Base-by-base conservation (phyloP, 2,113 vertebrate species). In the Channa argus region DNA sequence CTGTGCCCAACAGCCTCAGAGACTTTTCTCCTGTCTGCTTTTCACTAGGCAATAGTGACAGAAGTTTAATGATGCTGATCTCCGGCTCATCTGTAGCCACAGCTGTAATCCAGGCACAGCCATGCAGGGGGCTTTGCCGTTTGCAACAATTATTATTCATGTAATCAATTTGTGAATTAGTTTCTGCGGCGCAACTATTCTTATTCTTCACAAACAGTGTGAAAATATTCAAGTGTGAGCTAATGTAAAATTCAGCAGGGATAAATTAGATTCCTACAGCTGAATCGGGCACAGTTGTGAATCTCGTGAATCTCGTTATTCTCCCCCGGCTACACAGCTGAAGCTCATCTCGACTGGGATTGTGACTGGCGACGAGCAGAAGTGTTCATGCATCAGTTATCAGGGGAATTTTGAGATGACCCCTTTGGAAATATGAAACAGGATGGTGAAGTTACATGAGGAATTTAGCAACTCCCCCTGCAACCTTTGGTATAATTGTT, bases 141-240 rank as follows among this genome's bases (percentile, higher is more conserved):
- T 43, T 68, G 52, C 55, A 74, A 74, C 71, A 67, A 86, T 83
- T 50, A 45, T 47, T 59, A 79, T 74, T 80, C 62, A 74, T 69
- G 41, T 70, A 66, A 81, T 67, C 49, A 54, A 58, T 15, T 63
- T 64, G 65, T 36, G 10, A 75, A 70, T 76, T 63, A 43, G 53
- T n/a, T 53, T 64, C 47, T 5, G 45, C 62, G 13, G 58, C 37
- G 7, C 8, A 58, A 15, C 34, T 45, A n/a, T 6, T 75, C 61
- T 37, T 4, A 44, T 71, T 59, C 10, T 54, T 60, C 2, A 8
- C 58, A 8, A 8, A 33, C 38, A 13, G 55, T n/a, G 60, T 68
- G 11, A 63, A 68, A 65, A 74, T 36, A 46, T 70, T 73, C 46
- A 60, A 49, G 59, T 55, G 5, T 39, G 69, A 69, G 73, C 50